Base-by-base conservation (phyloP, 30 jellyfish, hydroid and myxozoan species). In the Aurelia coerulea region DNA sequence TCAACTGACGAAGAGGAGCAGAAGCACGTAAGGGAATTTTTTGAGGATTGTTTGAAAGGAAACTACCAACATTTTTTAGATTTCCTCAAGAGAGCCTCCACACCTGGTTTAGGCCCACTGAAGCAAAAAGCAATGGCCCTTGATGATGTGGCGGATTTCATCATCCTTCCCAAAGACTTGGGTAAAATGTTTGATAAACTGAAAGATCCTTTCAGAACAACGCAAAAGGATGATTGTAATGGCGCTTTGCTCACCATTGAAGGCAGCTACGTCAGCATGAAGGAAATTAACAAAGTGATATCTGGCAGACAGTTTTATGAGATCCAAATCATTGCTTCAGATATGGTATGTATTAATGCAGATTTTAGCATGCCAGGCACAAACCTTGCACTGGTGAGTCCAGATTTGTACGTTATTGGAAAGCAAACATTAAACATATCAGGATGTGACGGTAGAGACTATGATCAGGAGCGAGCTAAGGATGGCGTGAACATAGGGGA, bases 401-500 rank as follows among this genome's bases (percentile, higher is more conserved):
- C 70, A 13, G 35, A 60, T 11, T 17, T 60, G 31, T 60, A 13
- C 39, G 70, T 60, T 10, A 60, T 60, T 3, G 70, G 70, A 60
- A 23, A 60, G 70, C 70, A 6, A n/a, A n/a, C 10, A 60, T 13
- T 60, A 13, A 23, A 60, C 35, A 23, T 60, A 60, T 60, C 70
- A 17, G 70, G 70, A 60, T 6, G 35, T 60, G 70, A 60, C 8
- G 34, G 70, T 23, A 60, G 34, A 60, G 70, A 60, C 31, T 60
- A 17, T 60, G 56, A 46, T 46, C 35, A 12, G 31, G 70, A n/a
- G 15, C 31, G 35, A 60, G 70, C 35, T 5, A 60, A 60, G 35
- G 33, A 60, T 60, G 70, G 70, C 12, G 70, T n/a, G 2, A 11
- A n/a, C 12, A 16, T 68, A n/a, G 79, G 79, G 15, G 79, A 68